Evolutionary conservation across 92 coral and sea anemone genomes (phyloP), one percentile per base, ranked within the genome.

Genomic region (Umimayanthus chanpuru): DNA sequence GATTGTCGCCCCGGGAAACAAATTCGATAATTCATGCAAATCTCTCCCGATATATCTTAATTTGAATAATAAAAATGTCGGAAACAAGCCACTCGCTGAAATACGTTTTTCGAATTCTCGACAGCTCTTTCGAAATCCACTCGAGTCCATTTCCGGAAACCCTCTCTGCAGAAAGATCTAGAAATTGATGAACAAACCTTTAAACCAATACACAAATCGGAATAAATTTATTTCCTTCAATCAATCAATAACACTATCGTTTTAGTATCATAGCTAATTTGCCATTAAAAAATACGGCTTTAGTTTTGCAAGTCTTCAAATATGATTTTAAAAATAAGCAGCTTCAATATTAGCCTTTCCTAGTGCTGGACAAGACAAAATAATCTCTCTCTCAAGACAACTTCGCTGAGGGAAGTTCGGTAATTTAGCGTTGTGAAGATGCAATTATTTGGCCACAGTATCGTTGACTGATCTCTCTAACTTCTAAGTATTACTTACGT

Each of bases 401-500:
- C 26, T 16, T 77, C 26, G 39, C 65, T 47, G 49, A 18, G 20
- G 16, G 18, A 25, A 26, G 26, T 61, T 61, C 7, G 26, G 21
- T 61, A 1, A 2, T 20, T n/a, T 20, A 61, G 68, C 5, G 68
- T 20, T 61, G 68, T 5, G 66, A 72, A 71, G 75, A 71, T 25
- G 41, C 40, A 72, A 41, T 72, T 72, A 10, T 71, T 71, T 26
- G 18, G 15, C 15, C 70, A 43, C 26, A 53, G 44, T 8, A 15
- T 36, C 32, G 44, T 49, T 30, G 21, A 67, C 23, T 38, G 20
- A 79, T 23, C 36, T 26, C 5, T 47, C 14, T 7, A 58, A 38
- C 68, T 30, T 61, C 25, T 26, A 14, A 53, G 58, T 43, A 32
- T 23, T 28, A 92, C 96, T 94, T 87, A 94, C 96, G 81, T 94